A percentile compares a stretch with the other conserved stretches of the same genome.
Evolutionary conservation across 2,113 vertebrate genomes (phyloP).

Genomic region (Anguilla rostrata): DNA sequence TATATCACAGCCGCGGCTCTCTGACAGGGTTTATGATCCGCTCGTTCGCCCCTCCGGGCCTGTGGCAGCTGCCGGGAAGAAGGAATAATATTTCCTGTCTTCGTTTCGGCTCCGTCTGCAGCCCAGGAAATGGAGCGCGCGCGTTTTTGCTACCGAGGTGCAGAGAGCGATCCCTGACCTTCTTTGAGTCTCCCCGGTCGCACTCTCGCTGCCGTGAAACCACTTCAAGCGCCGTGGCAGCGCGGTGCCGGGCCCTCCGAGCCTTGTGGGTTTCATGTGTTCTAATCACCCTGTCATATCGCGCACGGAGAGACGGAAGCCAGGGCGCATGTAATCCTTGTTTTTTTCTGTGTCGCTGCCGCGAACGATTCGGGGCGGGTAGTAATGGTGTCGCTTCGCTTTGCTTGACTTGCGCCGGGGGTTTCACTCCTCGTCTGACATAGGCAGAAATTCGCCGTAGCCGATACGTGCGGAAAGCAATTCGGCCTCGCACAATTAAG

Average conservation of each 20-base stretch:
- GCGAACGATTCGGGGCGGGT: background rate
- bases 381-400: background rate
- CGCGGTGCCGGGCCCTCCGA: background rate
- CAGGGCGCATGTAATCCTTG: background rate
- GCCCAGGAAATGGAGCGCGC: conserved; percentile 32
- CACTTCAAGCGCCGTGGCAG: background rate
- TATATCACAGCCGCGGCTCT: conserved; percentile 37
- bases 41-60: conserved; percentile 24
- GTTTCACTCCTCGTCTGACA: background rate
- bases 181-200: background rate
- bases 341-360: background rate
- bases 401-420: background rate
- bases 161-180: background rate
- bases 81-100: conserved; percentile 26
- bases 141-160: background rate
- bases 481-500: background rate
- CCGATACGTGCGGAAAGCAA: background rate
- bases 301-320: background rate
- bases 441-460: background rate
- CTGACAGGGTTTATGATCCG: conserved; percentile 37
- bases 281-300: background rate
- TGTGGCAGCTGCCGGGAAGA: background rate
- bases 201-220: too few relatives aligned
- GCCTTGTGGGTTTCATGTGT: background rate
- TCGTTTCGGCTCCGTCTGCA: conserved; percentile 7